phyloP scores from a whole-genome alignment of 1,140 invertebrate genomes.

The Pachyrhynchus sulphureomaculatus region DNA sequence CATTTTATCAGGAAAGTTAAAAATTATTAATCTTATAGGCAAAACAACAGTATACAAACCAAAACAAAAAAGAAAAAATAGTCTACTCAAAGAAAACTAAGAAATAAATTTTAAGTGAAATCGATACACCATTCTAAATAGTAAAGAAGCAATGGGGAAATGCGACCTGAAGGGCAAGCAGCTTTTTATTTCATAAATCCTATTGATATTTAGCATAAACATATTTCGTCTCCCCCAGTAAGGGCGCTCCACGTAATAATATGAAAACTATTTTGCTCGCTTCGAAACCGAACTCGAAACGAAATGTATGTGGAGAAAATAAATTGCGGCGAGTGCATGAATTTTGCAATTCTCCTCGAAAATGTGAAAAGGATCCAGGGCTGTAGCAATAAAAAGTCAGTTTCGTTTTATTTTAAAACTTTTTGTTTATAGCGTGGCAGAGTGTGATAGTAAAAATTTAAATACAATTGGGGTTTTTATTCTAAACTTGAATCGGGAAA shows the following conservation, averaged over 20 bases:
- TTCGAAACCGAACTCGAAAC: constrained; percentile 17
- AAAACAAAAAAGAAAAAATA: no score
- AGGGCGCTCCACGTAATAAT: constrained; percentile 12
- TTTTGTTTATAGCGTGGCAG: constrained; percentile 8
- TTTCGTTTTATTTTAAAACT: constrained; percentile 23
- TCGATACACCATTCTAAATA: no score
- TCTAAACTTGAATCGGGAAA: no score
- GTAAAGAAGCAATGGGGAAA: background rate
- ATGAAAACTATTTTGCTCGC: constrained; percentile 15
- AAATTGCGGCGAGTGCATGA: constrained; percentile 26
- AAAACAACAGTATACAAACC: no score
- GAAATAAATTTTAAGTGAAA: no score
- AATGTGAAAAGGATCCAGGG: constrained; percentile 18
- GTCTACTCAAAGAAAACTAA: no score
- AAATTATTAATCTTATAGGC: no score
- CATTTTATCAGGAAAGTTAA: no score
- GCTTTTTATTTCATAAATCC: constrained; percentile 2
- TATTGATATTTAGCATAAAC: constrained; percentile 22
- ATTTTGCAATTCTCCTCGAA: constrained; percentile 25
- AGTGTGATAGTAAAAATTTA: constrained; percentile 17
- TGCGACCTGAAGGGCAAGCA: background rate
- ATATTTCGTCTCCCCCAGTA: constrained; percentile 17
- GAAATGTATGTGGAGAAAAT: constrained; percentile 16
- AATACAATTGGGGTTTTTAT: constrained; percentile 14
- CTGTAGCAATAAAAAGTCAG: constrained; percentile 7